phyloP scores from a whole-genome alignment of 2,888 invertebrate species.

The Alviniconcha strummeri region DNA sequence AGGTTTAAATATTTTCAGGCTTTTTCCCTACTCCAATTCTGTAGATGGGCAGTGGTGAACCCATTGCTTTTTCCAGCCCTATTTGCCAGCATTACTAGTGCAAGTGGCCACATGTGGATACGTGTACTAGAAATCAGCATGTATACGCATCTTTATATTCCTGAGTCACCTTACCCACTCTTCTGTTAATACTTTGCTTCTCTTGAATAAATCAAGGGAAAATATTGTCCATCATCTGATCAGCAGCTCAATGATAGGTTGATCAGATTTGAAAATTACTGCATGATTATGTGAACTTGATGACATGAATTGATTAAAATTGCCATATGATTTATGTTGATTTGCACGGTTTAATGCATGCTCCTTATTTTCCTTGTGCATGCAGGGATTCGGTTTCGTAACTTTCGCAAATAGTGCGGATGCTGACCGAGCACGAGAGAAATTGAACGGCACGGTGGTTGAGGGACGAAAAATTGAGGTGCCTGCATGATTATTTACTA shows the following conservation, averaged over 20 bases:
- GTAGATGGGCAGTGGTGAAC: slow-evolving; percentile 15
- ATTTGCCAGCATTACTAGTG: slow-evolving; percentile 31
- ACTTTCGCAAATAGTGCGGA: slow-evolving; percentile 99
- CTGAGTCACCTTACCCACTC: slow-evolving; percentile 13
- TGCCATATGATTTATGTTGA: slow-evolving; percentile 60
- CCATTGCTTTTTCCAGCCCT: slow-evolving; percentile 21
- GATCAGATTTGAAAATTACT: slow-evolving; percentile 15
- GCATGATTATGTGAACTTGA: slow-evolving; percentile 33
- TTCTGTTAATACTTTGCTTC: neutral
- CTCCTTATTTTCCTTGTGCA: slow-evolving; percentile 79
- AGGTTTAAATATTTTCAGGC: neutral
- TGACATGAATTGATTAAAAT: slow-evolving; percentile 37
- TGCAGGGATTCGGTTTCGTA: slow-evolving; percentile 99
- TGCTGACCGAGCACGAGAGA: slow-evolving; percentile 99
- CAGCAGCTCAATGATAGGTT: slow-evolving; percentile 5
- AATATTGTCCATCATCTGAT: slow-evolving; percentile 2
- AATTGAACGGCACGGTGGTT: slow-evolving; percentile 99
- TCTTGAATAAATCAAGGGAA: slow-evolving; percentile 22
- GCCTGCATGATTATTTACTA: slow-evolving; percentile 70
- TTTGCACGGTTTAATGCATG: slow-evolving; percentile 66
- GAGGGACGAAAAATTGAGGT: slow-evolving; percentile 99
- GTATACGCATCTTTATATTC: slow-evolving; percentile 35
- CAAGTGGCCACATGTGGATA: slow-evolving; percentile 43
- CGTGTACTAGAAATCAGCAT: slow-evolving; percentile 39
- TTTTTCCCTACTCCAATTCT: neutral